Evolutionary conservation across 2,113 vertebrate species (phyloP), one percentile per base, ranked within the genome.

Genomic region (Hemibagrus wyckioides): DNA sequence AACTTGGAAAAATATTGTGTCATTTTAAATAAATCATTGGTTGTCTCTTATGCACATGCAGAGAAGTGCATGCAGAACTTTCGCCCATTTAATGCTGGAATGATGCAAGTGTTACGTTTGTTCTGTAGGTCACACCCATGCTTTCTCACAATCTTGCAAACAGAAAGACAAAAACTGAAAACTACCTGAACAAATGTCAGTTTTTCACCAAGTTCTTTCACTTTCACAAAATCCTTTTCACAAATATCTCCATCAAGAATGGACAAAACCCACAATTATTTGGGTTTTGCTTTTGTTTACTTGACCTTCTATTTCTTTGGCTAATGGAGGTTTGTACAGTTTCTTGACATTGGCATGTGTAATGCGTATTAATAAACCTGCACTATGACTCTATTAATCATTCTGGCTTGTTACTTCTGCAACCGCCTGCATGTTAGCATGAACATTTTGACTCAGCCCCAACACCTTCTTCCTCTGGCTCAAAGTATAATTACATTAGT

Each of bases 401-500:
- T 83, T 83, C n/a, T 83, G 28, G 44, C 61, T 30, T 83, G 61
- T 67, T 65, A 67, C 41, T 69, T 61, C n/a, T 9, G 61, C 80
- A 82, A 59, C 41, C 41, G 14, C 50, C 44, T 63, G 39, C 17
- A 54, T 85, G 33, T 65, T 87, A 77, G 65, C 73, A 85, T 83
- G 52, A 65, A 83, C 11, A 52, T 89, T 90, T 91, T 85, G 80
- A 87, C 33, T 41, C 65, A 67, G 39, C 36, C 69, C 90, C 52
- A 89, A 80, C 50, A 67, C 86, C 84, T 87, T 86, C 41, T 85
- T 86, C 83, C 3, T 33, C 69, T 52, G 71, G 80, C 80, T 80
- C n/a, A 71, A 36, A 56, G 67, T 89, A 67, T 91, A 88, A 92
- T 92, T 90, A 88, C 44, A 89, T 90, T 82, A 59, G 85, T 89